Base-by-base conservation (phyloP, 2,888 invertebrate genomes). In the Busseola fusca region DNA sequence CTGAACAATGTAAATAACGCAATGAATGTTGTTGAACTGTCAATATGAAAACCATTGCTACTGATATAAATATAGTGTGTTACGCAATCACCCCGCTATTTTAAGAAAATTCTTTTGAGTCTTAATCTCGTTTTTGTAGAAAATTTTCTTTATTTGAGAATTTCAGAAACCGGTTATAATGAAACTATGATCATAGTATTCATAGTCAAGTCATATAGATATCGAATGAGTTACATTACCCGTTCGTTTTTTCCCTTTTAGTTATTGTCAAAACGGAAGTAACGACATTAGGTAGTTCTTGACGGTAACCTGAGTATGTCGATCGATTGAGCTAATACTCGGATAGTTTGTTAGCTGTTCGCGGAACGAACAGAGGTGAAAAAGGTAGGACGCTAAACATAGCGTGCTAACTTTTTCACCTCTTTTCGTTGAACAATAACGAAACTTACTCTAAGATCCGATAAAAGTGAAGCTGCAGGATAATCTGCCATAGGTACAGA, bases 241-340 rank as follows among this genome's bases (percentile, higher is more conserved):
- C n/a, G 14, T 52, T 7, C 1, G 21, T 40, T 67, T 16, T n/a
- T 27, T 27, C 27, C n/a, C n/a, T 45, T 56, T 48, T 40, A 66
- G 56, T n/a, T 48, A 25, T 40, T 25, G 5, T 10, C 56, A 40
- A 34, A 45, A 30, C 48, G 78, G 37, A 78, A 37, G 57, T 73
- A 72, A 63, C 63, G 30, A 74, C 71, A 69, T 69, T 77, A 48
- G 10, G 12, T n/a, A 48, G 52, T 25, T 40, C 0, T 54, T 48
- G 48, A 40, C 45, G 16, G 27, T 54, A 30, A 59, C 16, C 52
- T 30, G 59, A 76, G n/a, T 14, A 14, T 54, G n/a, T 54, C 40
- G 45, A 21, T 59, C 45, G 71, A 73, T 73, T 6, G 45, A 59
- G 52, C 77, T 50, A 21, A 25, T 27, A 59, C 30, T 48, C n/a